Percentiles rank a stretch among this genome's conserved stretches.
Evolutionary conservation across 1,140 invertebrate species (phyloP).

Genomic region (Trigoniulus corallinus): DNA sequence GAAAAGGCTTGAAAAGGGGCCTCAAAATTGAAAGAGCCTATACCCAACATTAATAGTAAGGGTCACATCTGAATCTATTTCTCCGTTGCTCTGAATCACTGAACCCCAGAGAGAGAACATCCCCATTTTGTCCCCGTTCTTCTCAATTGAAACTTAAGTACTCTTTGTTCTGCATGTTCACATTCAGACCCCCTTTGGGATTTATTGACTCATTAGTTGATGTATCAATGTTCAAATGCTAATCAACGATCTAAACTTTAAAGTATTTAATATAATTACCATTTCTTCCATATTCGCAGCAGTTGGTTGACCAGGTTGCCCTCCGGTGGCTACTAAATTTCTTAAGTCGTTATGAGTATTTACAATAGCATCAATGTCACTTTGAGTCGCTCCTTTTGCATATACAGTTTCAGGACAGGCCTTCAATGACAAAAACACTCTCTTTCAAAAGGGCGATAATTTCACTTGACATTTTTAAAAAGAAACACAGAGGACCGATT

Average conservation of each 20-base stretch:
- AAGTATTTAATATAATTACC: slow-evolving; percentile 38
- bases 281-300: slow-evolving; percentile 16
- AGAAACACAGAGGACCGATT: neutral
- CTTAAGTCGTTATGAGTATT: slow-evolving; percentile 12
- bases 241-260: neutral
- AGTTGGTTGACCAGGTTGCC: slow-evolving; percentile 14
- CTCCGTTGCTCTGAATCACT: too few relatives aligned
- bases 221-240: neutral
- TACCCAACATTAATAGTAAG: too few relatives aligned
- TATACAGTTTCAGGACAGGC: neutral
- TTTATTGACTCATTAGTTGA: neutral
- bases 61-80: too few relatives aligned
- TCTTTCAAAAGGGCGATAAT: neutral
- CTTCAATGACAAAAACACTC: neutral
- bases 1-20: too few relatives aligned
- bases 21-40: too few relatives aligned
- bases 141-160: neutral
- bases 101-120: too few relatives aligned
- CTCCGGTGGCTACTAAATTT: slow-evolving; percentile 12
- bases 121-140: neutral
- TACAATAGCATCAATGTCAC: neutral
- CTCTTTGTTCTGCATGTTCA: neutral
- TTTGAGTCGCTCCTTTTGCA: neutral
- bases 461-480: neutral
- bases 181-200: neutral